These are phyloP conservation scores for Aramus guarauna DNA, from an alignment of 2,113 vertebrate genomes.

Conservation along the genomic window DNA sequence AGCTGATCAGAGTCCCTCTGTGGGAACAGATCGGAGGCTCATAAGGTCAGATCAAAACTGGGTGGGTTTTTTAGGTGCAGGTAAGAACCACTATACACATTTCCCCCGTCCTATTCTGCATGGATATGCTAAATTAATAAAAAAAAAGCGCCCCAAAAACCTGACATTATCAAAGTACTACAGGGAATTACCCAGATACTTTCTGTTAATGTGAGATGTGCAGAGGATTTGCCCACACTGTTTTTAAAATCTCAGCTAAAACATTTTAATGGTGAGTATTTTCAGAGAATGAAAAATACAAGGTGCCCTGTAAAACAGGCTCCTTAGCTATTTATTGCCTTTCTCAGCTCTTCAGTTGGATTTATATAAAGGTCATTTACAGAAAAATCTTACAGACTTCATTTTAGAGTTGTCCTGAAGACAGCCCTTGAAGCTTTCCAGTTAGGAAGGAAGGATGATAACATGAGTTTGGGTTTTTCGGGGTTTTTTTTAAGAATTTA, in stretches of 20 bases:
- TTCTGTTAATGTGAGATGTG: conserved; percentile 60
- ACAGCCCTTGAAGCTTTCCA: background rate
- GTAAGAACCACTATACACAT: background rate
- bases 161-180: conserved; percentile 60
- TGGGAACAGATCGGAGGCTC: background rate
- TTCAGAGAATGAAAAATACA: background rate
- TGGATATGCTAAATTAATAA: conserved; percentile 13
- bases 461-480: background rate
- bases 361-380: background rate
- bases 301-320: background rate
- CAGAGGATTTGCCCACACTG: conserved; percentile 48
- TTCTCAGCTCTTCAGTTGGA: background rate
- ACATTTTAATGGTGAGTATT: conserved; percentile 7
- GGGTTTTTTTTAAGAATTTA: background rate
- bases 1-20: background rate
- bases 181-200: conserved; percentile 50
- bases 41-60: background rate
- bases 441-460: background rate
- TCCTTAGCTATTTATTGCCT: background rate
- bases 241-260: conserved; percentile 50
- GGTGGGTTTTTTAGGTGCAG: background rate
- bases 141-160: background rate
- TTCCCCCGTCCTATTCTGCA: background rate
- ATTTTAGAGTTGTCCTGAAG: background rate
- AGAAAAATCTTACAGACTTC: background rate